Conservation (phyloP, 2,888 invertebrate species). For the Lydus trimaculatus region DNA sequence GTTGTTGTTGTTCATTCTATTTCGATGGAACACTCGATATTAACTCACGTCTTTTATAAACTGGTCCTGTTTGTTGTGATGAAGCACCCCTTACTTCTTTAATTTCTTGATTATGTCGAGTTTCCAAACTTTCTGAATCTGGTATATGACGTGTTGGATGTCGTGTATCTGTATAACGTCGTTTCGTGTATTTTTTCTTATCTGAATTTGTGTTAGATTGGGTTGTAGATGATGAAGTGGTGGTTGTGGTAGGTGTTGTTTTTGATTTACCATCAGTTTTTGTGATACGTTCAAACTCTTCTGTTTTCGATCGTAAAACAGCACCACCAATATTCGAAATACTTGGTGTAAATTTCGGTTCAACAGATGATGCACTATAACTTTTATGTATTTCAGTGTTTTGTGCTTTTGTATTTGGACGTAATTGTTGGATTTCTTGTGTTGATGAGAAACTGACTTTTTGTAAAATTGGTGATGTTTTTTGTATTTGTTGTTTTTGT, state of each 20-base stretch:
- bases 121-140: conserved; percentile 62
- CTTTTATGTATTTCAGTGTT: conserved; percentile 44
- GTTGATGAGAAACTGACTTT: conserved; percentile 70
- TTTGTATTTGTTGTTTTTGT: conserved; percentile 29
- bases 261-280: conserved; percentile 63
- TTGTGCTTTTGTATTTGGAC: conserved; percentile 29
- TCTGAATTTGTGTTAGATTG: conserved; percentile 58
- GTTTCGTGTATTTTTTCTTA: conserved; percentile 68
- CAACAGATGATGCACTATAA: conserved; percentile 44
- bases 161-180: conserved; percentile 68
- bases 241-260: conserved; percentile 47
- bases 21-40: conserved; percentile 76
- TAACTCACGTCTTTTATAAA: conserved; percentile 82
- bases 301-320: conserved; percentile 71
- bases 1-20: conserved; percentile 23
- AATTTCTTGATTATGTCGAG: conserved; percentile 41
- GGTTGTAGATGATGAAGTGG: too few relatives aligned
- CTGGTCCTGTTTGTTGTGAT: conserved; percentile 59
- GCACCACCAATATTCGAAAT: conserved; percentile 73
- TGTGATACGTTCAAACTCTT: conserved; percentile 70
- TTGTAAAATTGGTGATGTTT: conserved; percentile 59
- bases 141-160: conserved; percentile 68
- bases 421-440: conserved; percentile 60
- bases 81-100: conserved; percentile 42
- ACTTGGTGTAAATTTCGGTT: conserved; percentile 63